These are phyloP conservation scores for Hybos culiciformis DNA, from an alignment of 2,888 invertebrate species.

Conservation along the genomic window DNA sequence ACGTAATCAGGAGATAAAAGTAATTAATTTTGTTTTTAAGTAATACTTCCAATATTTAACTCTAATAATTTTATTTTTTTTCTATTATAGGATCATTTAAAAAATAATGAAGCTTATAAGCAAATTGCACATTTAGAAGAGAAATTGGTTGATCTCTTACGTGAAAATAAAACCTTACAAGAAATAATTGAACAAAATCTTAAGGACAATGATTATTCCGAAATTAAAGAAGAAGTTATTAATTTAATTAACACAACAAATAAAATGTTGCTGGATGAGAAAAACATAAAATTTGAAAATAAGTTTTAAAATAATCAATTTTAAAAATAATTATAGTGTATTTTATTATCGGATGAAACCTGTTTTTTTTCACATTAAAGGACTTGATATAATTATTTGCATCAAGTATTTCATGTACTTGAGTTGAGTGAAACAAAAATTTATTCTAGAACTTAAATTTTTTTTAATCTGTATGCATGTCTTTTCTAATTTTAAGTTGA, in stretches of 20 bases:
- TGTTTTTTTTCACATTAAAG: no score
- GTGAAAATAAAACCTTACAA: constrained; percentile 16
- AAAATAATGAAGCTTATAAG: constrained; percentile 17
- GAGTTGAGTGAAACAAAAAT: no score
- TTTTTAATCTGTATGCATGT: no score
- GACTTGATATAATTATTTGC: no score
- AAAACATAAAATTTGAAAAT: no score
- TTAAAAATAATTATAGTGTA: no score
- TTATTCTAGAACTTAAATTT: no score
- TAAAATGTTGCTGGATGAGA: constrained; percentile 1
- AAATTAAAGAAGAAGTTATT: constrained; percentile 3
- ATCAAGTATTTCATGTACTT: no score
- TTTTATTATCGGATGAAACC: no score
- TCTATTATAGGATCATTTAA: constrained; percentile 11
- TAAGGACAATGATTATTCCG: constrained; percentile 10
- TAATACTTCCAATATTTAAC: neutral
- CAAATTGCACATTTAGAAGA: constrained; percentile 19
- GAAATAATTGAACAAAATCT: constrained; percentile 10
- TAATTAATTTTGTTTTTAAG: constrained; percentile 1
- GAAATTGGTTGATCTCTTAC: constrained; percentile 14
- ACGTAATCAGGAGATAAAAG: constrained; percentile 16
- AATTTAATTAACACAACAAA: neutral
- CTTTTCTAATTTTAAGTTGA: no score
- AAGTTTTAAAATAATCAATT: no score
- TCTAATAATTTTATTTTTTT: neutral